Evolutionary conservation across 2,888 invertebrate genomes (phyloP), one percentile per base, ranked within the genome.

Genomic region (Eupithecia subfuscata): DNA sequence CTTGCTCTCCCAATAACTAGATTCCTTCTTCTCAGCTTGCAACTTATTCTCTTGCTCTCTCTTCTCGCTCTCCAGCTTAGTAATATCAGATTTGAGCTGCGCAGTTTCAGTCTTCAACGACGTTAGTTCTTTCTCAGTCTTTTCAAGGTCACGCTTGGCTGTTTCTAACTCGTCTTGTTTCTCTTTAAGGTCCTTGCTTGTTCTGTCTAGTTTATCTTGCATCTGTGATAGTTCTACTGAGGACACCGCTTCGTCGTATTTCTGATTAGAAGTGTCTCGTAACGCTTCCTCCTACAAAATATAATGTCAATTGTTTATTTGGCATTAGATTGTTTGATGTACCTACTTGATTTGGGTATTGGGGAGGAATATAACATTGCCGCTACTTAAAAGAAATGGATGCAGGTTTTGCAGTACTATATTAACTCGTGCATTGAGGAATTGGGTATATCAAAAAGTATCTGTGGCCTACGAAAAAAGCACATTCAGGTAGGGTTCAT

Each of bases 21-120:
- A 95, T 80, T 97, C 96, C 83, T 96, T 96, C 83, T 95, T 95
- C 81, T 96, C 95, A 48, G 94, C 91, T 88, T 96, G 95, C 77
- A 95, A 92, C 81, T 96, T 96, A 68, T 93, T 95, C 83, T 97
- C 96, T 52, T 96, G 90, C 82, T 97, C 96, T 80, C 96, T 97
- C 72, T 92, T 96, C 85, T 95, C 96, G 83, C 83, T 91, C 87
- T 86, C 92, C 78, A 84, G 86, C 82, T 90, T 95, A 83, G 80
- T 88, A 86, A 92, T 89, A 89, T 88, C 95, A 84, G 84, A 92
- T 87, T 92, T 96, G 80, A 87, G 83, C 79, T 88, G 93, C 80
- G 80, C 84, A 40, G 88, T 86, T 84, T 96, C 96, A 37, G 92
- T 82, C 75, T 93, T 90, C 40, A 92, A 71, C 72, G 87, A 88